Evolutionary conservation across 2,888 invertebrate genomes (phyloP).

Genomic region (Caenorhabditis doughertyi): DNA sequence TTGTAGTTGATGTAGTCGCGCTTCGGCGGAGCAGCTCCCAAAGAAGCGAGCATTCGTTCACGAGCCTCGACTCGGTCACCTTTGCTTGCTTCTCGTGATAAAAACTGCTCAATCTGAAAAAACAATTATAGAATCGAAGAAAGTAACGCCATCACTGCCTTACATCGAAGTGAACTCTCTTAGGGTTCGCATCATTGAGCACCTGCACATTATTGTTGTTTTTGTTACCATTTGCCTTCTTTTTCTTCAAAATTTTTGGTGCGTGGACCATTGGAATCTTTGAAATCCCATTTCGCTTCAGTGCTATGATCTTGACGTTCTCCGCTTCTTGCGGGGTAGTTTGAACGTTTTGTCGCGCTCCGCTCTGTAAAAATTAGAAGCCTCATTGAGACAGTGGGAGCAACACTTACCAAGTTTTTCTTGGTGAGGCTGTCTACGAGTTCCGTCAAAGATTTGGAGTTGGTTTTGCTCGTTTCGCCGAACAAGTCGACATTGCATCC

Average conservation of each 20-base stretch:
- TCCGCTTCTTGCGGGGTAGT: constrained; percentile 37
- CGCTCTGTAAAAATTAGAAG: constrained; percentile 28
- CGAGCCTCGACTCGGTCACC: constrained; percentile 64
- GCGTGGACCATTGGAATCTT: constrained; percentile 61
- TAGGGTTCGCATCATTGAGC: constrained; percentile 69
- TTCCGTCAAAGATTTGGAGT: constrained; percentile 56
- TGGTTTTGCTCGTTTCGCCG: constrained; percentile 50
- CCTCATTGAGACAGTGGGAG: not conserved
- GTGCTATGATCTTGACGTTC: constrained; percentile 54
- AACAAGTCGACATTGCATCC: constrained; percentile 66
- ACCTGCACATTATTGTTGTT: constrained; percentile 61
- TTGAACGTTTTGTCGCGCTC: constrained; percentile 6
- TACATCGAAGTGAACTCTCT: constrained; percentile 75
- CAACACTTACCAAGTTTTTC: constrained; percentile 42
- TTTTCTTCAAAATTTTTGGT: constrained; percentile 75
- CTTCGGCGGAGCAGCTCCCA: constrained; percentile 74
- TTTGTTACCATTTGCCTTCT: constrained; percentile 60
- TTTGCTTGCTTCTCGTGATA: constrained; percentile 64
- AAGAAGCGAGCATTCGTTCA: constrained; percentile 68
- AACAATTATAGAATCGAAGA: constrained; percentile 8
- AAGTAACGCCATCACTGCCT: constrained; percentile 10
- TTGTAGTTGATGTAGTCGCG: constrained; percentile 70
- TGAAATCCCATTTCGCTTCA: constrained; percentile 37
- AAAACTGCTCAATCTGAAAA: constrained; percentile 69
- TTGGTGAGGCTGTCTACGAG: constrained; percentile 60